phyloP scores from a whole-genome alignment of 2,888 invertebrate genomes.

The Taenaris catops region DNA sequence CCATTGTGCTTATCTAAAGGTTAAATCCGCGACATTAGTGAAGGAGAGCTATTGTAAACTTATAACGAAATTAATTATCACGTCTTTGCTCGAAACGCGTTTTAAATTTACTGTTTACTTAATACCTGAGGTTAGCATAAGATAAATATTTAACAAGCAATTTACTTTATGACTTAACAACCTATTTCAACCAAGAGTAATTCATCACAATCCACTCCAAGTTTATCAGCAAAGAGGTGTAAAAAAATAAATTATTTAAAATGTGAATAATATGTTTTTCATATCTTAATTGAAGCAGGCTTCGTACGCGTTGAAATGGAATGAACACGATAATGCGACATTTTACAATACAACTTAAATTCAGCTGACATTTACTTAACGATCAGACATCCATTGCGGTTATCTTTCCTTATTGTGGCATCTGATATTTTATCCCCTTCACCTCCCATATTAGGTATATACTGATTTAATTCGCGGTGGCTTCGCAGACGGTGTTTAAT shows the following conservation, averaged over 20 bases:
- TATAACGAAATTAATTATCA: slow-evolving; percentile 15
- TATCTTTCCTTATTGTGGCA: slow-evolving; percentile 21
- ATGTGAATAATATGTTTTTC: no score
- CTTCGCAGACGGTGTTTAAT: slow-evolving; percentile 20
- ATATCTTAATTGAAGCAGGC: no score
- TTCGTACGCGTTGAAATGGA: slow-evolving; percentile 7
- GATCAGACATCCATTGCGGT: slow-evolving; percentile 17
- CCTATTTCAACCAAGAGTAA: no score
- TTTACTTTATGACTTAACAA: no score
- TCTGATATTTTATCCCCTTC: slow-evolving; percentile 26
- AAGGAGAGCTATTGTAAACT: slow-evolving; percentile 20
- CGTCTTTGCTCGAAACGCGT: no score
- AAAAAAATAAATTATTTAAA: no score
- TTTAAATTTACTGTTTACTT: no score
- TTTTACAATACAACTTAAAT: slow-evolving; percentile 14
- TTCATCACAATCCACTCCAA: no score
- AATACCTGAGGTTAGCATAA: no score
- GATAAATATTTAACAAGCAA: no score
- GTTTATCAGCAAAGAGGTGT: no score
- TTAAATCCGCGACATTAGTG: slow-evolving; percentile 39
- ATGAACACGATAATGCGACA: slow-evolving; percentile 14
- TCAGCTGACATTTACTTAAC: slow-evolving; percentile 23
- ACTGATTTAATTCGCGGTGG: slow-evolving; percentile 27
- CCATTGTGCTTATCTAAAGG: slow-evolving; percentile 65
- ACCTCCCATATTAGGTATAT: slow-evolving; percentile 24